Percentiles rank a stretch among this genome's conserved stretches.
Conservation (phyloP, 2,113 vertebrate species). For the Mionectes macconnelli region DNA sequence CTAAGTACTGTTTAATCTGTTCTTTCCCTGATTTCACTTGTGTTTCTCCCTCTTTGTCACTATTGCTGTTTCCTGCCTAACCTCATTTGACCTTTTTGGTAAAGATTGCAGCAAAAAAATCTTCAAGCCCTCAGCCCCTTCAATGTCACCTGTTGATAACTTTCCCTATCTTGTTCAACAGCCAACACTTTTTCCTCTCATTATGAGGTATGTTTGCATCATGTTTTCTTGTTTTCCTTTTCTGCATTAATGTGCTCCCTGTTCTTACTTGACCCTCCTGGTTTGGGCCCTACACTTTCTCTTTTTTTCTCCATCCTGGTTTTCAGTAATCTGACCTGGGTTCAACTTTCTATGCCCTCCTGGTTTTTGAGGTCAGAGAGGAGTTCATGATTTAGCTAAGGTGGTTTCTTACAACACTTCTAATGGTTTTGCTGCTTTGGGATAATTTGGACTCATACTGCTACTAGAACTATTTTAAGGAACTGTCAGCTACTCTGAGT, state of each 20-base stretch:
- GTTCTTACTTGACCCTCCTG: neutral
- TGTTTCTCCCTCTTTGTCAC: slow-evolving; percentile 7
- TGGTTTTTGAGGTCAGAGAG: neutral
- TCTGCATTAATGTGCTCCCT: neutral
- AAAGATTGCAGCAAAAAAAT: slow-evolving; percentile 8
- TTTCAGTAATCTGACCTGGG: neutral
- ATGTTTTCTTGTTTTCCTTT: neutral
- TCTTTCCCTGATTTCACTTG: slow-evolving; percentile 24
- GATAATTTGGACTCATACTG: neutral
- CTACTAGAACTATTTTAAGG: slow-evolving; percentile 15
- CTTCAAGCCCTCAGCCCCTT: neutral
- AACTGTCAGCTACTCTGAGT: neutral
- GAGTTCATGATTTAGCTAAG: neutral
- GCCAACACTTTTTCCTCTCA: neutral
- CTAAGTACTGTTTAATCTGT: slow-evolving; percentile 29
- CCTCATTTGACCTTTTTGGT: slow-evolving; percentile 7
- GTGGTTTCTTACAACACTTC: neutral
- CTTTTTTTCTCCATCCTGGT: neutral
- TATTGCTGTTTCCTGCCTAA: neutral
- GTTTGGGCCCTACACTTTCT: neutral
- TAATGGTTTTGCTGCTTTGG: slow-evolving; percentile 10
- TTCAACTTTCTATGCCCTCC: neutral
- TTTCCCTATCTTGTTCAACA: neutral
- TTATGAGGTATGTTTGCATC: neutral
- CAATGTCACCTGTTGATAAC: neutral